phyloP scores from a whole-genome alignment of 2,888 invertebrate species.

The Cephus rjabovi region DNA sequence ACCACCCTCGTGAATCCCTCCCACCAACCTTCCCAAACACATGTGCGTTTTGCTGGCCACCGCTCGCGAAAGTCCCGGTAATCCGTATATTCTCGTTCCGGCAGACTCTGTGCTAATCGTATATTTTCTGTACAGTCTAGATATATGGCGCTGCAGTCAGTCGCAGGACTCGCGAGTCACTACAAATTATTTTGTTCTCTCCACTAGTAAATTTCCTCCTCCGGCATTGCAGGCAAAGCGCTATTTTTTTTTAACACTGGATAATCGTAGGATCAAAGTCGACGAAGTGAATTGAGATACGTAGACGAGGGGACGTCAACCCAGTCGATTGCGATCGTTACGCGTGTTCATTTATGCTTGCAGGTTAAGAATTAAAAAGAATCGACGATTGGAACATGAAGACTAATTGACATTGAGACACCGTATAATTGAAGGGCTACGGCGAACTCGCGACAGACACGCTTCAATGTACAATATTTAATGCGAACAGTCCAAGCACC shows the following conservation, averaged over 20 bases:
- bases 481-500: neutral
- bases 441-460: neutral
- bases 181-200: neutral
- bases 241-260: neutral
- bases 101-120: neutral
- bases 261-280: neutral
- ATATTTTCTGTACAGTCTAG: neutral
- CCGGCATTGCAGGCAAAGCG: neutral
- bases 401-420: neutral
- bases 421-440: neutral
- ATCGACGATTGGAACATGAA: neutral
- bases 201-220: neutral
- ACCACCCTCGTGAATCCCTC: neutral
- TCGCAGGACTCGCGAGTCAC: neutral
- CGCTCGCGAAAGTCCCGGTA: neutral
- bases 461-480: neutral
- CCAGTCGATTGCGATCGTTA: neutral
- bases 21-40: neutral
- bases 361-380: neutral
- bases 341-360: neutral
- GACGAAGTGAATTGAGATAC: neutral
- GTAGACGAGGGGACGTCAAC: neutral
- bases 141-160: neutral
- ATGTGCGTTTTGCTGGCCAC: neutral
- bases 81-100: neutral